Evolutionary conservation across 1,140 invertebrate species (phyloP), one percentile per base, ranked within the genome.

Genomic region (Helicoverpa zea): DNA sequence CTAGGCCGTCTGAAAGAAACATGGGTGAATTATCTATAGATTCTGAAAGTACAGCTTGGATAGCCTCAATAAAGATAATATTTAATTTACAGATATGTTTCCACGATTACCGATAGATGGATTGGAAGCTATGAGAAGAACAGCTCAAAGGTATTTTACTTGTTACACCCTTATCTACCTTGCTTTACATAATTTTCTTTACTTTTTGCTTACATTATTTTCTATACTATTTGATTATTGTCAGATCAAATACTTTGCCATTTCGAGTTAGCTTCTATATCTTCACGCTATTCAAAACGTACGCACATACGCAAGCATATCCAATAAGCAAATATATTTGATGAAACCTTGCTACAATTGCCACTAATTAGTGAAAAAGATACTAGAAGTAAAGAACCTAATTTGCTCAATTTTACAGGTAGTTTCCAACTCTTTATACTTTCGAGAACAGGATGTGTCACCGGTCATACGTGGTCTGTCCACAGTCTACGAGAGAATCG

Each of bases 21-120:
- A 64, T 64, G 5, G 12, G 2, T 11, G 9, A 35, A 54, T 54
- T 54, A 54, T 54, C 13, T 54, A n/a, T 12, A 54, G 12, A 54
- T 4, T 11, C 13, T 12, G n/a, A 54, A 54, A 54, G 1, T 54
- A 54, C 52, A 52, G 3, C 4, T 54, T n/a, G 13, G 23, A 10
- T 29, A 54, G 51, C n/a, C 5, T 18, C 7, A 43, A n/a, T 14
- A 47, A 61, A 35, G 13, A 12, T 5, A 70, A n/a, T 30, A 12
- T 58, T 51, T 13, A 16, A 30, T 70, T 90, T 86, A 16, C 74
- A 91, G 90, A 23, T 90, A 81, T 68, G 76, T 73, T 18, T 87
- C 90, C 56, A 86, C 87, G 0, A 66, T 90, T n/a, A 83, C 83
- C 0, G 91, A 91, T 30, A 78, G 86, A 81, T 92, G 91, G 91